Percentiles rank a stretch among this genome's conserved stretches.
These are phyloP conservation scores for Tolypeutes matacus DNA, from an alignment of 2,797 vertebrate species.

Conservation along the genomic window DNA sequence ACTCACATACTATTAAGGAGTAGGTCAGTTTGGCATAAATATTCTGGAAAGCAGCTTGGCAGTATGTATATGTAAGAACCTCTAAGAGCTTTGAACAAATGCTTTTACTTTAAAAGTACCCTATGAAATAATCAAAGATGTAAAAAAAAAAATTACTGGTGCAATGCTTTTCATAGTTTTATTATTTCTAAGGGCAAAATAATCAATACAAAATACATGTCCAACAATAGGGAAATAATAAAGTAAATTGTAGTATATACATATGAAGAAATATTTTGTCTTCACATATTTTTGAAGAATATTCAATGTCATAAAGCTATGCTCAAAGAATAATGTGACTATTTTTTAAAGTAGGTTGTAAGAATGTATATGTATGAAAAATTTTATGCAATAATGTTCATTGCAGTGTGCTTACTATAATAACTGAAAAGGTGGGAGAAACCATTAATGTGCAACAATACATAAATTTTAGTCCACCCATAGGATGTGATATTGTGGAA, in stretches of 20 bases:
- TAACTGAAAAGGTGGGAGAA: not conserved
- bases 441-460: not conserved
- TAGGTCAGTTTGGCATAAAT: not conserved
- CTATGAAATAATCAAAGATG: not conserved
- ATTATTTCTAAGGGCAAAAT: not conserved
- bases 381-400: not conserved
- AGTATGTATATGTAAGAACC: too few relatives aligned
- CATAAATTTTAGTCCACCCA: not conserved
- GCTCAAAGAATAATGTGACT: not conserved
- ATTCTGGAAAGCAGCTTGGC: not conserved
- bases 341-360: constrained; percentile 1
- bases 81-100: constrained; percentile 19
- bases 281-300: not conserved
- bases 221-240: not conserved
- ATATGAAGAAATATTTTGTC: not conserved
- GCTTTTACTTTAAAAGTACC: not conserved
- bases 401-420: not conserved
- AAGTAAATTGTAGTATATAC: not conserved
- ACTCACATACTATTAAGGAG: not conserved
- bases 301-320: not conserved
- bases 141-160: not conserved
- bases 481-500: not conserved
- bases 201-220: not conserved
- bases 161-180: not conserved
- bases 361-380: not conserved